A percentile compares a stretch with the other conserved stretches of the same genome.
phyloP scores from a whole-genome alignment of 2,888 invertebrate species.

The Icerya purchasi region DNA sequence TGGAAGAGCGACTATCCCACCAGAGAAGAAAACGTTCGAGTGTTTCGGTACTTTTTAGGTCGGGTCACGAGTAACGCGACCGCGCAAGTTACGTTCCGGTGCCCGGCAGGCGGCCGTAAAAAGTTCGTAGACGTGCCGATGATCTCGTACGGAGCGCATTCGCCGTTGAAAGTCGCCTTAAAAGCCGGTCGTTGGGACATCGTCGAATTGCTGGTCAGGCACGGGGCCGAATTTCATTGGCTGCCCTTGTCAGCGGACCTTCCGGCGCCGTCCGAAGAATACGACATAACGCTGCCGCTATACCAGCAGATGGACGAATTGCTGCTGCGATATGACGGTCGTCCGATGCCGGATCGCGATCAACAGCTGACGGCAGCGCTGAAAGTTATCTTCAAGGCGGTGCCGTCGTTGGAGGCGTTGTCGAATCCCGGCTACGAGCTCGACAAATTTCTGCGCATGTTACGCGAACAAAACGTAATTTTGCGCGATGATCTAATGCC shows the following conservation, averaged over 20 bases:
- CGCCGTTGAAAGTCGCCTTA: conserved; percentile 48
- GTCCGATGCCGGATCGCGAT: neutral
- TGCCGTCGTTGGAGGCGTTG: conserved; percentile 1
- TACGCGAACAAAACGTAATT: conserved; percentile 23
- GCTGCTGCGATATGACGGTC: neutral
- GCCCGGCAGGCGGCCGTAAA: no score
- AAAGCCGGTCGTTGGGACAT: conserved; percentile 55
- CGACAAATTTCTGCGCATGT: conserved; percentile 28
- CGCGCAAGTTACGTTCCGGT: conserved; percentile 26
- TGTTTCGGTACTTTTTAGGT: conserved; percentile 41
- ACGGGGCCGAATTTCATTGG: conserved; percentile 24
- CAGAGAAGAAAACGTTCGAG: conserved; percentile 54
- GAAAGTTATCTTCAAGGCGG: conserved; percentile 1
- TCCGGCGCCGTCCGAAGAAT: no score
- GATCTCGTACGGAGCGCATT: conserved; percentile 53
- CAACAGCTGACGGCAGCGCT: neutral
- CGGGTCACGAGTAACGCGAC: conserved; percentile 26
- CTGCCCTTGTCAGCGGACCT: no score
- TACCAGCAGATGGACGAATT: neutral
- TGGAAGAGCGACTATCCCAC: conserved; percentile 64
- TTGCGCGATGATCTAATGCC: conserved; percentile 20
- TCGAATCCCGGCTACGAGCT: neutral
- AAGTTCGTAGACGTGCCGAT: conserved; percentile 60
- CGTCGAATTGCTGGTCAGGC: conserved; percentile 41
- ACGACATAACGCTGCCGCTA: neutral